Percentiles rank a stretch among this genome's conserved stretches.
Conservation (phyloP, 2,888 invertebrate genomes). For the Ormyrus labotus region DNA sequence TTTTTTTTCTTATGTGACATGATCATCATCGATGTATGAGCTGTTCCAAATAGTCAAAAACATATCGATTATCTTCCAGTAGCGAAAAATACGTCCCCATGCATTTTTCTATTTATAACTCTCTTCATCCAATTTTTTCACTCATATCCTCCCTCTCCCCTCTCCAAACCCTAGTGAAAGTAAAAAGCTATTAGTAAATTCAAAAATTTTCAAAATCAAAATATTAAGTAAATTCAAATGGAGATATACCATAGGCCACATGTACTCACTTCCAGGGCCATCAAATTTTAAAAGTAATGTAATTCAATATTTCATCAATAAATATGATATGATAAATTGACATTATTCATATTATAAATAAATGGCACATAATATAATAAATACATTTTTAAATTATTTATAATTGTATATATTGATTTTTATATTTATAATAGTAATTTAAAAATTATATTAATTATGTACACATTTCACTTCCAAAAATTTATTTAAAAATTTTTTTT, state of each 20-base stretch:
- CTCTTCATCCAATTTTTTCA: slow-evolving; percentile 68
- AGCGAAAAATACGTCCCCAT: slow-evolving; percentile 72
- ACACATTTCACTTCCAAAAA: slow-evolving; percentile 35
- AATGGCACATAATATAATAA: slow-evolving; percentile 40
- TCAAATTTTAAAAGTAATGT: slow-evolving; percentile 35
- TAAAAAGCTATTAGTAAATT: slow-evolving; percentile 74
- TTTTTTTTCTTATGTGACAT: slow-evolving; percentile 48
- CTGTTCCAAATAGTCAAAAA: slow-evolving; percentile 58
- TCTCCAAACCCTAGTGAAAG: slow-evolving; percentile 73
- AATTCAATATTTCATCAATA: slow-evolving; percentile 39
- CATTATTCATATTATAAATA: slow-evolving; percentile 39
- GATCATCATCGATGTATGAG: slow-evolving; percentile 56
- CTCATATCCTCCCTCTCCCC: slow-evolving; percentile 59
- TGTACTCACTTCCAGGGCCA: slow-evolving; percentile 64
- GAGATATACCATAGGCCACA: slow-evolving; percentile 55
- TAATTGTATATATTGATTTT: slow-evolving; percentile 50
- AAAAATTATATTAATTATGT: slow-evolving; percentile 37
- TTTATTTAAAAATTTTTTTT: slow-evolving; percentile 24
- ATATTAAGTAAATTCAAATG: slow-evolving; percentile 50
- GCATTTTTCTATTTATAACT: slow-evolving; percentile 70
- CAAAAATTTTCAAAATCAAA: slow-evolving; percentile 44
- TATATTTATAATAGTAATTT: slow-evolving; percentile 11
- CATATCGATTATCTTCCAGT: slow-evolving; percentile 66
- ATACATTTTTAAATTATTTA: slow-evolving; percentile 58
- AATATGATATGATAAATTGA: slow-evolving; percentile 32